A percentile compares a stretch with the other conserved stretches of the same genome.
These are phyloP conservation scores for Amaurobius ferox DNA, from an alignment of 2,888 invertebrate species.

Conservation along the genomic window DNA sequence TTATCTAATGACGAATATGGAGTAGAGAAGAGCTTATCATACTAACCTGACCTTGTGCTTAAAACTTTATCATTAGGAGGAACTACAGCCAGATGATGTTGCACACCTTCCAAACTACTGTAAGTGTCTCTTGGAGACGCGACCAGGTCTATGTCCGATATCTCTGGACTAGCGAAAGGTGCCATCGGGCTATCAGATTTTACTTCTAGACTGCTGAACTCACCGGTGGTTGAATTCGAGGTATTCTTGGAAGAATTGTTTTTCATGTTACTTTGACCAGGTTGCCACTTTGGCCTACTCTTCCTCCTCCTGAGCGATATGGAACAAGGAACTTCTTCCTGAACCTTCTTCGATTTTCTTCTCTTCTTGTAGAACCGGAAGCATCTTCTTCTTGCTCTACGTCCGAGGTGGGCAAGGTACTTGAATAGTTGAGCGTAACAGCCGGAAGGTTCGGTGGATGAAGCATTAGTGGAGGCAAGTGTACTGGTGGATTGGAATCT, in stretches of 20 bases:
- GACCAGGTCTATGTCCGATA: conserved; percentile 80
- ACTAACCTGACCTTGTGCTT: neutral
- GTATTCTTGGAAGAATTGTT: conserved; percentile 24
- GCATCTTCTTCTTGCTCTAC: conserved; percentile 87
- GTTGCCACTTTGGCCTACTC: conserved; percentile 73
- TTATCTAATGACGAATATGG: no score
- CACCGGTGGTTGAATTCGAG: neutral
- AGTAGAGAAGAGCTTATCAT: no score
- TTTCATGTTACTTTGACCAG: conserved; percentile 75
- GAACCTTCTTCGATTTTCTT: conserved; percentile 25
- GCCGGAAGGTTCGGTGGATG: conserved; percentile 88
- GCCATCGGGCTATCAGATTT: conserved; percentile 75
- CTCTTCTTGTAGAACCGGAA: conserved; percentile 55
- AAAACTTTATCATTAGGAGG: neutral
- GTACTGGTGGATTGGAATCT: conserved; percentile 97
- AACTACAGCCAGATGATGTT: neutral
- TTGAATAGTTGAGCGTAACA: conserved; percentile 99
- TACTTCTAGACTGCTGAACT: neutral
- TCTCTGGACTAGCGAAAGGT: conserved; percentile 81
- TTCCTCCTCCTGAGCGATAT: conserved; percentile 55
- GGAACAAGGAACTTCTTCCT: conserved; percentile 10
- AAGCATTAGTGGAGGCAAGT: conserved; percentile 84
- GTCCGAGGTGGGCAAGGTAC: conserved; percentile 95
- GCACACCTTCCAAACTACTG: neutral
- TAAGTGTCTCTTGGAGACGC: conserved; percentile 77